Conservation (phyloP, 2,113 vertebrate genomes). For the Scomber scombrus region DNA sequence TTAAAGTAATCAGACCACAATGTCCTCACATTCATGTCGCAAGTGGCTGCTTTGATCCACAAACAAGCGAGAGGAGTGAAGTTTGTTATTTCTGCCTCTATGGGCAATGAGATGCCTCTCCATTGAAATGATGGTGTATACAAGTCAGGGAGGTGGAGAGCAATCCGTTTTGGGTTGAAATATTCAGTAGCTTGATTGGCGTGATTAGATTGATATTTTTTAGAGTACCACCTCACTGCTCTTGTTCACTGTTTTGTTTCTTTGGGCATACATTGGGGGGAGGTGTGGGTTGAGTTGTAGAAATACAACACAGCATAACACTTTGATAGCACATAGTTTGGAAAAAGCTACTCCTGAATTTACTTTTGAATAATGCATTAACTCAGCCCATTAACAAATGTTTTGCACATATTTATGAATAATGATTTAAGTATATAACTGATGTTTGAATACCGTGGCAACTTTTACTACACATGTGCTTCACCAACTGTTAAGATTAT, state of each 20-base stretch:
- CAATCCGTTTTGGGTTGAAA: conserved; percentile 48
- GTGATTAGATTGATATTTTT: conserved; percentile 21
- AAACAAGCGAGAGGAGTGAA: conserved; percentile 70
- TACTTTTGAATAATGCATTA: conserved; percentile 58
- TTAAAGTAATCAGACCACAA: conserved; percentile 84
- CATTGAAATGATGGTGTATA: conserved; percentile 35
- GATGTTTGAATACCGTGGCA: conserved; percentile 1
- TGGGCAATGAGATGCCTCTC: conserved; percentile 20
- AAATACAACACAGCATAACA: conserved; percentile 22
- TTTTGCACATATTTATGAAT: conserved; percentile 43
- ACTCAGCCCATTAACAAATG: conserved; percentile 49
- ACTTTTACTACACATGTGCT: background rate
- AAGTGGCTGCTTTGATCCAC: conserved; percentile 72
- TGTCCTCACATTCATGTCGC: conserved; percentile 72
- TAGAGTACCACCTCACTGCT: background rate
- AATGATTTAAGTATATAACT: conserved; percentile 24
- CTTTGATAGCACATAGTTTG: conserved; percentile 49
- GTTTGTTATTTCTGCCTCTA: conserved; percentile 52
- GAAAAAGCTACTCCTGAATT: conserved; percentile 51
- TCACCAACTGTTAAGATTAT: background rate
- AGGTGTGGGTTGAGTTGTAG: background rate
- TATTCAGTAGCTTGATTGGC: conserved; percentile 52
- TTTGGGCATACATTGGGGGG: conserved; percentile 28
- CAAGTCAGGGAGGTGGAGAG: conserved; percentile 31
- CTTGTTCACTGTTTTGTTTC: conserved; percentile 27